Evolutionary conservation across 1,140 invertebrate genomes (phyloP), one percentile per base, ranked within the genome.

Genomic region (Eciton burchellii): DNA sequence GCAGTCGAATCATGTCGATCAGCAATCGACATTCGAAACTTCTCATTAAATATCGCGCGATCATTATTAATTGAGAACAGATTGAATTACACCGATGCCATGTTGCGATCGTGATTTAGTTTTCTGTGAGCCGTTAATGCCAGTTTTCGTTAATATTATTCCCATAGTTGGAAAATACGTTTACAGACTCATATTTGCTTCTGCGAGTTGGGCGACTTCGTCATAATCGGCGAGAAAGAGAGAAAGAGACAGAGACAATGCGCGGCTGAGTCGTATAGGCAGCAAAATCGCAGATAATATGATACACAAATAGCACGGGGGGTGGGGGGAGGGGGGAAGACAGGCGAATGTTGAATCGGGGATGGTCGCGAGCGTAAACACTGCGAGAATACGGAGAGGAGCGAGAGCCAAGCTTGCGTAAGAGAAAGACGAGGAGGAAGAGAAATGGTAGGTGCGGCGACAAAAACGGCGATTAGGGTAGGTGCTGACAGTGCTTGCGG

Each of bases 401-500:
- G 11, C 35, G 52, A 56, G 35, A 43, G 60, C 72, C 62, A 65
- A 52, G 63, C 35, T 79, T 57, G 74, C 56, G 35, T 68, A 76
- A 76, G 70, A 65, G 71, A 35, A 82, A n/a, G n/a, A n/a, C n/a
- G n/a, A n/a, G n/a, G n/a, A 29, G 83, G 57, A 85, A 87, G 88
- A 87, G 88, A 72, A 89, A 88, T 88, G 87, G 86, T 76, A 35
- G 72, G 74, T 72, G 59, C 70, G 63, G 56, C 70, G 88, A 89
- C 86, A 89, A 89, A 89, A 89, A 89, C 83, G 88, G 83, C 88
- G 88, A 89, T 89, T 89, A 89, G 85, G 84, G 86, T 83, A 88
- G 88, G 88, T 89, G 88, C 88, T 89, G 88, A 89, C 88, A 89
- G 83, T 63, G 88, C 88, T 89, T 57, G 82, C 74, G 26, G 68